These are phyloP conservation scores for Anolis carolinensis DNA, from an alignment of 2,113 vertebrate species.

Conservation along the genomic window DNA sequence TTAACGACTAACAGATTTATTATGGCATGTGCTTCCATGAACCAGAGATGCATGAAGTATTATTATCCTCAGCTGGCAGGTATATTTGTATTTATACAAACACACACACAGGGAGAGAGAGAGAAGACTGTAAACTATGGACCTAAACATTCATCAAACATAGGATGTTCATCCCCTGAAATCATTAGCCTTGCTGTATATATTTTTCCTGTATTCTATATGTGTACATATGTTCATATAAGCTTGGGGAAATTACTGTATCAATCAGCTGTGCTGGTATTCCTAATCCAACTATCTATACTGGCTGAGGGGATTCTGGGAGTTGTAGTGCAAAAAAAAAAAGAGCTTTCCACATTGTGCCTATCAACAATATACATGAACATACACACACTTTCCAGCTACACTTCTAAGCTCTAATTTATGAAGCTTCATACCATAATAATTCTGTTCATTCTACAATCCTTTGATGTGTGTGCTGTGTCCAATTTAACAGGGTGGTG, in stretches of 20 bases:
- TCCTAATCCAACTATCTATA: too few species aligned
- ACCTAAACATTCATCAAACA: neutral
- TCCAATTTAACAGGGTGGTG: neutral
- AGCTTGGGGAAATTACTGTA: neutral
- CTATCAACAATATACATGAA: neutral
- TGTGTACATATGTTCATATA: neutral
- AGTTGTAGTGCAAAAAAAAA: too few species aligned
- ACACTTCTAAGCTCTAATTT: neutral
- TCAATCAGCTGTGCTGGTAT: too few species aligned
- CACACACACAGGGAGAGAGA: neutral
- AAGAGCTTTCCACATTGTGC: too few species aligned
- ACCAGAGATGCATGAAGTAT: neutral
- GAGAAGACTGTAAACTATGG: neutral
- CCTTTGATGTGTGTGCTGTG: neutral
- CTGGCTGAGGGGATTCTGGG: too few species aligned
- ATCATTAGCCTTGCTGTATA: neutral
- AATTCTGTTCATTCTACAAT: neutral
- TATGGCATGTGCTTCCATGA: neutral
- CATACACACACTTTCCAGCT: too few species aligned
- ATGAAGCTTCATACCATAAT: neutral
- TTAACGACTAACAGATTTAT: constrained; percentile 7
- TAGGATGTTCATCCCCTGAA: neutral
- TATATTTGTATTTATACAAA: neutral
- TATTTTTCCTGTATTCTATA: neutral
- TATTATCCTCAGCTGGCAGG: neutral